Conservation (phyloP, 64 coral and sea anemone genomes). For the Hydrozoanthus tunicans region DNA sequence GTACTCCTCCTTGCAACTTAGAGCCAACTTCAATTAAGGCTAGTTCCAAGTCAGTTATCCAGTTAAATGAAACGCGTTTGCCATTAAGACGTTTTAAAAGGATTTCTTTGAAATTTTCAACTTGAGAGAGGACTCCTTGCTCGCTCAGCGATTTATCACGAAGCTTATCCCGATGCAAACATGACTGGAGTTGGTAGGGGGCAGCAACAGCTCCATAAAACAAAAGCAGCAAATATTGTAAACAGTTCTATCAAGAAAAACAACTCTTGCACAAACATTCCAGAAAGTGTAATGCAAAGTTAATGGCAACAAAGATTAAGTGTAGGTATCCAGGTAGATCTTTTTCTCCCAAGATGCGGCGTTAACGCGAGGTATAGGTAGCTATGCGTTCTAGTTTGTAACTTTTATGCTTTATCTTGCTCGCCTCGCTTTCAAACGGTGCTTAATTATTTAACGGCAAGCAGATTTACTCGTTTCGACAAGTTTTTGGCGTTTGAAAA, state of each 20-base stretch:
- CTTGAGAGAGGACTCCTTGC: background rate
- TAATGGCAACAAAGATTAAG: background rate
- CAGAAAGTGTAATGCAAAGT: background rate
- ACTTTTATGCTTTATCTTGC: background rate
- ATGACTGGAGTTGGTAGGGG: conserved; percentile 14
- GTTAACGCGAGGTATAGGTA: background rate
- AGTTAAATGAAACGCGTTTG: too few species aligned
- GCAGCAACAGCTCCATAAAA: conserved; percentile 38
- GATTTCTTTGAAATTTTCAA: background rate
- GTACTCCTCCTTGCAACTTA: too few species aligned
- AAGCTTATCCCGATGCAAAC: conserved; percentile 9
- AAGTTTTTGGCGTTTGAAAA: background rate
- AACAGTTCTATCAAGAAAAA: conserved; percentile 39
- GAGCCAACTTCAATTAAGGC: too few species aligned
- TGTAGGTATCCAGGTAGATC: background rate
- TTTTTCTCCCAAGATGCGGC: background rate
- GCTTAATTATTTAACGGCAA: background rate
- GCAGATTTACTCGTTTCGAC: background rate
- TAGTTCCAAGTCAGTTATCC: too few species aligned
- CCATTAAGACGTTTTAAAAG: background rate
- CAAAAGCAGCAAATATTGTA: background rate
- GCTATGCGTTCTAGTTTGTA: background rate
- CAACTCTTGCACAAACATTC: conserved; percentile 45
- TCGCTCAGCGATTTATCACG: background rate
- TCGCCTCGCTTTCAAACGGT: background rate